Base-by-base conservation (phyloP, 2,888 invertebrate genomes). In the Tridacna crocea region DNA sequence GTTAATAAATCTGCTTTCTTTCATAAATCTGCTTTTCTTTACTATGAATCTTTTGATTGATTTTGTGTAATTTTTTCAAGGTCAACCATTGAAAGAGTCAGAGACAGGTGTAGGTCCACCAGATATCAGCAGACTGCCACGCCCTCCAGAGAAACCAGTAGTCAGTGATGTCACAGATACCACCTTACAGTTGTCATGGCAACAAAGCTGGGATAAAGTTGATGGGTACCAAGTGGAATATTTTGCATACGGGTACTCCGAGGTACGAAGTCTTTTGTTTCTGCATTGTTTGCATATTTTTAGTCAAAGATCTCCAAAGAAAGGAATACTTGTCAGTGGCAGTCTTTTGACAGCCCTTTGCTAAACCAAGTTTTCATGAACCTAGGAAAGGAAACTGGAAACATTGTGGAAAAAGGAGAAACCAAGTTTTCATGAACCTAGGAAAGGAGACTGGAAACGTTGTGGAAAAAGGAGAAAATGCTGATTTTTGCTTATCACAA, bases 171-270 rank as follows among this genome's bases (percentile, higher is more conserved):
- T 95, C 51, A 97, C 97, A 11, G 97, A 97, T 88, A 96, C 96
- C 27, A 96, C 96, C 75, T 96, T 97, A 55, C 97, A 97, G 19
- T 95, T 98, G 91, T 96, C 96, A 10, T 98, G 98, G 98, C 96
- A 96, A 83, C 96, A 97, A 91, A 98, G 98, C 46, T 97, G 97
- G 3, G 97, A 98, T 0, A 96, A 97, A 73, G 95, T 98, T 77
- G 95, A 95, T 88, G 97, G 97, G 60, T 98, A 97, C 93, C 96
- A 96, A 17, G 96, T 94, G 84, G 93, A 93, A 73, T 92, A 90
- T 74, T 93, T 92, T 89, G 95, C 95, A 78, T 94, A 94, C 74
- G 97, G 97, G 94, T 95, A 65, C 15, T 72, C 83, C 26, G 75
- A 83, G 83, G 85, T 86, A 77, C 15, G 46, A 13, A n/a, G 17